Evolutionary conservation across 2,113 vertebrate genomes (phyloP).

Genomic region (Anarhynchus alexandrinus): DNA sequence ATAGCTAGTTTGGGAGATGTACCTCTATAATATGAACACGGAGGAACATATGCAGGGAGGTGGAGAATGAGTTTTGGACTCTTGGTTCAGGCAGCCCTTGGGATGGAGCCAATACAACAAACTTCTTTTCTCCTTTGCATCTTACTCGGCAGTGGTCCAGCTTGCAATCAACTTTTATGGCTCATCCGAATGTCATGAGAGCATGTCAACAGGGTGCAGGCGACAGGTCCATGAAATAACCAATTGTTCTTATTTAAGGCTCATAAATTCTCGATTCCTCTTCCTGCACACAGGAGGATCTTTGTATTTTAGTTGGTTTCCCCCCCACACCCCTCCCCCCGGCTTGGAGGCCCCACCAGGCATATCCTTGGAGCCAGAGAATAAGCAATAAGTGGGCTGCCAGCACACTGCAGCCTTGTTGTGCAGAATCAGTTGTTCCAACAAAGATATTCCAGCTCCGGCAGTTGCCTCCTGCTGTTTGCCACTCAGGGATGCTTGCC

Average conservation of each 20-base stretch:
- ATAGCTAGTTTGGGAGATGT: neutral
- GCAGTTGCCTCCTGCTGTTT: neutral
- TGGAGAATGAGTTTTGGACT: neutral
- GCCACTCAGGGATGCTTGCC: neutral
- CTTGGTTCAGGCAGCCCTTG: neutral
- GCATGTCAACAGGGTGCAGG: neutral
- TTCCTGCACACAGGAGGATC: neutral
- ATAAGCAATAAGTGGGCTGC: neutral
- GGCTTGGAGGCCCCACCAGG: neutral
- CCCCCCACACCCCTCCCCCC: too few relatives aligned
- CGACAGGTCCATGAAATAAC: neutral
- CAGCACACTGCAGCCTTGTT: neutral
- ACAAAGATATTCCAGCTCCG: neutral
- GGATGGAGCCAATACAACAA: neutral
- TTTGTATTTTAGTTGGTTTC: neutral
- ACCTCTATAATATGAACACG: rapidly evolving
- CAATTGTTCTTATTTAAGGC: neutral
- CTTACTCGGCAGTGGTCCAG: neutral
- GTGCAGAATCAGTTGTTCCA: neutral
- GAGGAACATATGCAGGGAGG: neutral
- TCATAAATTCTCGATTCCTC: neutral
- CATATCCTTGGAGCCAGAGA: neutral
- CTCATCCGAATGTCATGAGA: neutral
- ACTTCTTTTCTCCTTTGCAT: neutral
- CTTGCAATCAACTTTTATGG: neutral